Conservation (phyloP, 2,113 vertebrate species). For the Oryzias celebensis region DNA sequence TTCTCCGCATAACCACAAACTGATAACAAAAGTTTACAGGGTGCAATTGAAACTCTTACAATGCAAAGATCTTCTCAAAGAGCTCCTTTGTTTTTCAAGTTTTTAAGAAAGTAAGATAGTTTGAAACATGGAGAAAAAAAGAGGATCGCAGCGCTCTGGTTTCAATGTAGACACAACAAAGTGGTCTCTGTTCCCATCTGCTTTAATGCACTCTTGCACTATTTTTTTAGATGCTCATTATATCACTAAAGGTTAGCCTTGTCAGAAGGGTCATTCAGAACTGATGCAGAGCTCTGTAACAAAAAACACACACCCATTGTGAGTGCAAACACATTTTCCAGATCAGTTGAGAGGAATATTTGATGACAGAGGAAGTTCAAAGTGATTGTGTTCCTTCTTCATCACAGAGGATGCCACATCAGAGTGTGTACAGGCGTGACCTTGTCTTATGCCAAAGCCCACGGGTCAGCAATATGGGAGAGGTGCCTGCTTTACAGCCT, state of each 20-base stretch:
- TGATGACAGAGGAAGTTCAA: constrained; percentile 69
- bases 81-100: constrained; percentile 51
- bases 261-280: constrained; percentile 67
- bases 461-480: constrained; percentile 53
- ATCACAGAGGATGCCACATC: constrained; percentile 57
- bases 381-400: constrained; percentile 21
- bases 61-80: constrained; percentile 60
- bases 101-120: constrained; percentile 55
- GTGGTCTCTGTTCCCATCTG: constrained; percentile 63
- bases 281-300: constrained; percentile 74
- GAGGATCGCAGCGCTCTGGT: constrained; percentile 69
- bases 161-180: constrained; percentile 72
- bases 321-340: constrained; percentile 67
- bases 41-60: constrained; percentile 57
- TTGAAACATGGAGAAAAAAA: constrained; percentile 39
- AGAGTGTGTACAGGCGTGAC: constrained; percentile 55
- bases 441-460: constrained; percentile 48
- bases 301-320: constrained; percentile 72
- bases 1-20: constrained; percentile 63
- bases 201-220: constrained; percentile 56
- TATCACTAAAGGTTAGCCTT: constrained; percentile 60
- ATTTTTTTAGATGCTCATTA: constrained; percentile 52
- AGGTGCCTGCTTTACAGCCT: constrained; percentile 47
- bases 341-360: constrained; percentile 43
- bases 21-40: constrained; percentile 69